A percentile compares a stretch with the other conserved stretches of the same genome.
Conservation (phyloP, 1,140 invertebrate genomes). For the Heliothis virescens region DNA sequence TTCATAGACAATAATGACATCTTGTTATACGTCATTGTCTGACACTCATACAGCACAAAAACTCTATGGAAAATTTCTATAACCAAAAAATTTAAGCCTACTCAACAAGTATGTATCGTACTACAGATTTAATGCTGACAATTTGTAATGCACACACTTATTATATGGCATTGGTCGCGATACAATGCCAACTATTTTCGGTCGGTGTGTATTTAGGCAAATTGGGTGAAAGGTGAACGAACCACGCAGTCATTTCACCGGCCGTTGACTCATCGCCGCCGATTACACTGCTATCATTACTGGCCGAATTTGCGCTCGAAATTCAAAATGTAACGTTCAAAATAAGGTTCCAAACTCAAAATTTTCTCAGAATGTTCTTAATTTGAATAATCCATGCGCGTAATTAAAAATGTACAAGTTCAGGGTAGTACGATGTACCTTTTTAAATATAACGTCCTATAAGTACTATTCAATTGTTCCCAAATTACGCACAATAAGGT, state of each 20-base stretch:
- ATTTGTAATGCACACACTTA: constrained; percentile 47
- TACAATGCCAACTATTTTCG: constrained; percentile 62
- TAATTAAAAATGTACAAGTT: constrained; percentile 27
- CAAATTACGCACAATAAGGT: background rate
- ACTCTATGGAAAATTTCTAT: constrained; percentile 27
- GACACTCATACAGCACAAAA: constrained; percentile 23
- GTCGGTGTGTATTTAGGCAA: constrained; percentile 74
- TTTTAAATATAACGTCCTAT: too few species aligned
- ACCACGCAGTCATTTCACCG: constrained; percentile 77
- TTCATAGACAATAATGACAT: constrained; percentile 15
- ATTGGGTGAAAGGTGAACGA: constrained; percentile 84
- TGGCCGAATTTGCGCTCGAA: constrained; percentile 70
- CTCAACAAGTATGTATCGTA: constrained; percentile 17
- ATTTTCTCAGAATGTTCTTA: background rate
- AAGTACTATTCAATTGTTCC: background rate
- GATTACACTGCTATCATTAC: constrained; percentile 77
- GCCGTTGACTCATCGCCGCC: constrained; percentile 75
- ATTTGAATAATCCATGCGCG: constrained; percentile 5
- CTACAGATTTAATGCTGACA: constrained; percentile 35
- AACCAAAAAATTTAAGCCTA: constrained; percentile 9
- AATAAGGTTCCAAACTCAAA: constrained; percentile 13
- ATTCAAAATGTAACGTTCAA: constrained; percentile 40
- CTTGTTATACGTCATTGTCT: constrained; percentile 24
- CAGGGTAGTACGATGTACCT: background rate
- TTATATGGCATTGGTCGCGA: constrained; percentile 53